A percentile compares a stretch with the other conserved stretches of the same genome.
These are phyloP conservation scores for Megalurothrips usitatus DNA, from an alignment of 2,888 invertebrate species.

Conservation along the genomic window DNA sequence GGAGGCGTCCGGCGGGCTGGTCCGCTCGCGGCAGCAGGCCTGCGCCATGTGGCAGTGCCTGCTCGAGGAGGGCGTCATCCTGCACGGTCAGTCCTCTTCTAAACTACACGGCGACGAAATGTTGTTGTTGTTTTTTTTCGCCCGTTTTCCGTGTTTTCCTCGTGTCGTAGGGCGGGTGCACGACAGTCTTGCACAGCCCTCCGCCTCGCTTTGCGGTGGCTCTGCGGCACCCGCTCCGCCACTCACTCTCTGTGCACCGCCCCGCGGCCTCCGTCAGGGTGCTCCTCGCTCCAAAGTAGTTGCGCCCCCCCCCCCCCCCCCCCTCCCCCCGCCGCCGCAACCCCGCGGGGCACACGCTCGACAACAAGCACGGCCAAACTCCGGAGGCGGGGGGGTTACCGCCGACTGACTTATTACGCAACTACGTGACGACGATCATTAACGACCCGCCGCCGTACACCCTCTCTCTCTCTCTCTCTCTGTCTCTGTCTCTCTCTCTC, in stretches of 20 bases:
- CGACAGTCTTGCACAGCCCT: too few species aligned
- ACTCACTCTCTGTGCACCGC: constrained; percentile 37
- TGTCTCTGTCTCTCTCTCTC: neutral
- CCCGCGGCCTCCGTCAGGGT: constrained; percentile 28
- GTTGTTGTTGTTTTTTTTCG: too few species aligned
- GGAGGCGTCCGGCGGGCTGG: constrained; percentile 58
- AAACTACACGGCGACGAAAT: too few species aligned
- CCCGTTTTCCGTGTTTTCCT: too few species aligned
- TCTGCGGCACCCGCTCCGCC: neutral
- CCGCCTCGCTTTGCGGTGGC: too few species aligned
- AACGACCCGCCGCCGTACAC: neutral
- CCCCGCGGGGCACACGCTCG: neutral
- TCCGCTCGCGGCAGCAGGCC: constrained; percentile 58
- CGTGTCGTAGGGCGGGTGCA: too few species aligned
- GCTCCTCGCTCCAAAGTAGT: too few species aligned
- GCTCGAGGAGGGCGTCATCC: constrained; percentile 71
- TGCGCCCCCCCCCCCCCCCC: neutral
- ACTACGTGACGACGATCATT: constrained; percentile 2
- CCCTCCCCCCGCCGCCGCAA: neutral
- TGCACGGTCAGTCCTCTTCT: constrained; percentile 64
- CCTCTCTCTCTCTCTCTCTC: neutral
- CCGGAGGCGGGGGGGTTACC: neutral
- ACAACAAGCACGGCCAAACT: neutral
- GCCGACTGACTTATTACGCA: neutral
- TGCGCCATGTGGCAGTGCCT: constrained; percentile 80